phyloP scores from a whole-genome alignment of 2,113 vertebrate genomes.

The Buteo buteo region DNA sequence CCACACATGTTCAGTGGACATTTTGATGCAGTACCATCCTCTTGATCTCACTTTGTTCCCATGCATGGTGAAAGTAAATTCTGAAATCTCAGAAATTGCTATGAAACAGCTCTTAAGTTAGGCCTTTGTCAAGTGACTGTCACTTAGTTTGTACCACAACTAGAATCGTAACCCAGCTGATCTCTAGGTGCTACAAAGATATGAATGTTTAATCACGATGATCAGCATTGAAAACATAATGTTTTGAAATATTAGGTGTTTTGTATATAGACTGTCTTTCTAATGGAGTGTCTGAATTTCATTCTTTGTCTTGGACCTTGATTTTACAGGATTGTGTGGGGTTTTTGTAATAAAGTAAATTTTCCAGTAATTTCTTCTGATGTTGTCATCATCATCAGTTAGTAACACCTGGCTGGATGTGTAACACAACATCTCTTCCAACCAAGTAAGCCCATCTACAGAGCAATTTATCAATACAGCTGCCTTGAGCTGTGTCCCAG shows the following conservation, averaged over 20 bases:
- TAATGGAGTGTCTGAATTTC: conserved; percentile 12
- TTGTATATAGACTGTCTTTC: conserved; percentile 13
- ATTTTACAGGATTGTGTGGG: not conserved
- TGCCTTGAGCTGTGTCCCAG: not conserved
- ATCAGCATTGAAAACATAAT: not conserved
- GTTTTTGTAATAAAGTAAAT: not conserved
- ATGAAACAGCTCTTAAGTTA: not conserved
- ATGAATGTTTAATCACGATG: conserved; percentile 22
- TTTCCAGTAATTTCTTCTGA: conserved; percentile 36
- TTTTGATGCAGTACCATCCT: not conserved
- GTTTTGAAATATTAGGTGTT: conserved; percentile 26
- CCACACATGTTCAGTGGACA: not conserved
- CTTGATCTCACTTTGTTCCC: not conserved
- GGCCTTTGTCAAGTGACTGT: not conserved
- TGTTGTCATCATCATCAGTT: conserved; percentile 4
- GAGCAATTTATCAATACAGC: conserved; percentile 14
- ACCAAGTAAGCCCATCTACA: not conserved
- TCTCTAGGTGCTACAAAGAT: conserved; percentile 25
- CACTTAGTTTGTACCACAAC: not conserved
- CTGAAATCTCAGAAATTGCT: not conserved
- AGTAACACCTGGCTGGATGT: not conserved
- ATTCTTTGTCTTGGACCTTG: not conserved
- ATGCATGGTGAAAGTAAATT: not conserved
- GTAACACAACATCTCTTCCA: not conserved
- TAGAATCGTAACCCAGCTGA: not conserved